Base-by-base conservation (phyloP, 1,140 invertebrate species). In the Sycophaga agraensis region DNA sequence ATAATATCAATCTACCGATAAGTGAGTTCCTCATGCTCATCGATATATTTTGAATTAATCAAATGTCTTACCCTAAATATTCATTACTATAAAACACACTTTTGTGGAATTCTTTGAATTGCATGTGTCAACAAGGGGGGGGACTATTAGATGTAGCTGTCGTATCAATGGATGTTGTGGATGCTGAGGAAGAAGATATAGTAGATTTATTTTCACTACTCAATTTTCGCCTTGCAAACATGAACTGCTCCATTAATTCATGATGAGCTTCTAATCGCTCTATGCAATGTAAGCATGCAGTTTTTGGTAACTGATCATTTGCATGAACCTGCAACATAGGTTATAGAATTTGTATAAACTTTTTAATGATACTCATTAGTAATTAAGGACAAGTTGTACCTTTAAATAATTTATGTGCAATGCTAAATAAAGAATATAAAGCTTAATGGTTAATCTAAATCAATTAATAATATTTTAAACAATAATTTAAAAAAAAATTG, bases 241-340 rank as follows among this genome's bases (percentile, higher is more conserved):
- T 73, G 56, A 82, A 80, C 60, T 86, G 84, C 76, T 86, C 83
- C 74, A 88, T 84, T 60, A 89, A 72, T 68, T 84, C 85, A 68
- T 89, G 87, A 70, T 89, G 87, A 50, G 85, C 86, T 74, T 89
- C 87, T 67, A 89, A 79, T 67, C 86, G 80, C 67, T 85, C 83
- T 60, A 89, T 84, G 68, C 88, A 89, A 62, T 84, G 84, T 66
- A 87, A 82, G 70, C 88, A 89, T 31, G 88, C 88, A 24, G 88
- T 89, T 81, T 90, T 90, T 54, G 88, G 88, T 50, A 90, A 73
- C 31, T 86, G 87, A 80, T 89, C 88, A 63, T 87, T 87, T 59
- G 84, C 84, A 66, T 86, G 85, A 53, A 90, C 86, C 88, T 90
- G 73, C 55, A 80, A 73, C 49, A 64, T 42, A 12, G 17, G 4